Base-by-base conservation (phyloP, 2,113 vertebrate genomes). In the Tyrannus savana region DNA sequence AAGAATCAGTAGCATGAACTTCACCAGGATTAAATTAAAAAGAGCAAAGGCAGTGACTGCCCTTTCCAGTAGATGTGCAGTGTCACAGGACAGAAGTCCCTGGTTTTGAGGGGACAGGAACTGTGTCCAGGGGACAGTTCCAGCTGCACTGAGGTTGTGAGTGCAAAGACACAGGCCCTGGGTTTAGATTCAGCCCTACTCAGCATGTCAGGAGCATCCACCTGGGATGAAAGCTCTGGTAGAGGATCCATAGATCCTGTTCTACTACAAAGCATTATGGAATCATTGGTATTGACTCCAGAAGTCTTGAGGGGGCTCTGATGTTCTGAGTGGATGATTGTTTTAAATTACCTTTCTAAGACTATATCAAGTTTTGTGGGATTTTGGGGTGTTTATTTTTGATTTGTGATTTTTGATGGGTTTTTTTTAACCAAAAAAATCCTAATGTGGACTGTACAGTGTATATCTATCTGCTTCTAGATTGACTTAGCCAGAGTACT, bases 51-150 rank as follows among this genome's bases (percentile, higher is more conserved):
- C 2, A 5, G 0, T 22, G 64, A 58, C 24, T 64, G 28, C 6
- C 24, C 7, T 10, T 62, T 10, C 58, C 9, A 0, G 58, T 27
- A 24, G 49, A 17, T 37, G 14, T 24, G 30, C 12, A 23, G 1
- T 6, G 25, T 59, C 49, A 19, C 39, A 13, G 52, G 13, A 3
- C 11, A 8, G 24, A 17, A 42, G 11, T 47, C 33, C 7, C 14
- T 21, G 0, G 22, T 35, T 75, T 33, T 22, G 11, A 68, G 75
- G 47, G 25, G 13, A 19, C 19, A 8, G 66, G 50, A 33, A 23
- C 46, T 27, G 0, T 44, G 35, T 66, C 41, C 46, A 14, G 5
- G 42, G 14, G 24, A 37, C 8, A n/a, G 6, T 62, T 75, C 9
- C 56, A 62, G 27, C 56, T 67, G 31, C 56, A 39, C 7, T 31